Base-by-base conservation (phyloP, 2,888 invertebrate genomes). In the Antitype chi region DNA sequence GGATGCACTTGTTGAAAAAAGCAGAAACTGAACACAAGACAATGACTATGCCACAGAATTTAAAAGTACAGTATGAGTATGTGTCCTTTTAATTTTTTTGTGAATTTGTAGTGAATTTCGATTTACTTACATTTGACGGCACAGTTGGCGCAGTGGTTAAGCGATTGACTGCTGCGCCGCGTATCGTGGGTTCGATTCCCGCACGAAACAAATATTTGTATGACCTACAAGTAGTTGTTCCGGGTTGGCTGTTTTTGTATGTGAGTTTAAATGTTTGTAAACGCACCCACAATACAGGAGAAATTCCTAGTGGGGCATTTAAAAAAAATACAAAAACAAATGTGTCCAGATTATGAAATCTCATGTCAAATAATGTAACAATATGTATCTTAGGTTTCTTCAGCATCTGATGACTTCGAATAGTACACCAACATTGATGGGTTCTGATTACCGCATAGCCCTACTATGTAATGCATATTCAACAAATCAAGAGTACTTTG, bases 1-100 rank as follows among this genome's bases (percentile, higher is more conserved):
- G 99, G 99, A 99, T 99, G 93, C 99, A 99, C 95, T 97, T 99
- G 80, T 97, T 99, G 88, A 99, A 99, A 92, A 99, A 99, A 95
- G 99, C 99, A 0, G 98, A 99, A 92, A 97, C 98, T 4, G 99
- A 99, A 92, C 98, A 98, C 90, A 97, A 98, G 82, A 98, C 98
- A 85, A 97, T 99, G 91, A 98, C 98, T 0, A 97, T 99, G 92
- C 99, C 99, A 0, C 97, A 97, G 86, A 98, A 98, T 63, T 96
- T 99, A 17, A 98, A 98, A 94, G 97, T 97, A 78, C 99, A 99
- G 91, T 98, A 98, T 90, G 98, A 99, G 98, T 98, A 96, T 95
- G 97, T 96, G 78, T 70, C 53, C 20, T 49, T 71, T 70, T 38
- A 62, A 38, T 69, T n/a, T n/a, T 64, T 74, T 74, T 17, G 23